Conservation (phyloP, 2,888 invertebrate species). For the Latrodectus hesperus region DNA sequence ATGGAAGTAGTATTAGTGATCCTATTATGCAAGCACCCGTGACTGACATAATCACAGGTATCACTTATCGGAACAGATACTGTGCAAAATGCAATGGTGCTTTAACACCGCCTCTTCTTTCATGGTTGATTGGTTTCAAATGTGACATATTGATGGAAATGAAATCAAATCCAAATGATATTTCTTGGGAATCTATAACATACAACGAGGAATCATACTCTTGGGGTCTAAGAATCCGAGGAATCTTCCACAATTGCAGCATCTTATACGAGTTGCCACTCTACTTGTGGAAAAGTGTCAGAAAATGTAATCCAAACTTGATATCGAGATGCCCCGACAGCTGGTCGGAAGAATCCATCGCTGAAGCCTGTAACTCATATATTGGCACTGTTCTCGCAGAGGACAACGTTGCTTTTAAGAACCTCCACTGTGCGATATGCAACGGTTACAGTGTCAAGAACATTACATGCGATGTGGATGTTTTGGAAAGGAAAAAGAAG, state of each 20-base stretch:
- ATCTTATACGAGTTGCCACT: background rate
- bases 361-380: conserved; percentile 75
- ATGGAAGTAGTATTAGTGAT: background rate
- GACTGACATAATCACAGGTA: background rate
- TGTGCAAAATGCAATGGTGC: conserved; percentile 76
- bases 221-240: conserved; percentile 3
- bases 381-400: conserved; percentile 75
- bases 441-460: conserved; percentile 71
- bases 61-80: conserved; percentile 72
- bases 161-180: conserved; percentile 41
- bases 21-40: background rate
- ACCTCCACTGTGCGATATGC: conserved; percentile 77
- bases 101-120: background rate
- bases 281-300: background rate
- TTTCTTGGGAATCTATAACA: conserved; percentile 70
- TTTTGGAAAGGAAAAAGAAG: too few relatives aligned
- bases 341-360: background rate
- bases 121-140: background rate
- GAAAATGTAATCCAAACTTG: background rate
- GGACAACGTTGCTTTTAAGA: conserved; percentile 74
- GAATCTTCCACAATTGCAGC: background rate
- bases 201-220: conserved; percentile 71
- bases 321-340: background rate
- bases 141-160: background rate
- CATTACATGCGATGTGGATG: background rate